phyloP scores from a whole-genome alignment of 2,888 invertebrate species.

The Trachelus iudaicus region DNA sequence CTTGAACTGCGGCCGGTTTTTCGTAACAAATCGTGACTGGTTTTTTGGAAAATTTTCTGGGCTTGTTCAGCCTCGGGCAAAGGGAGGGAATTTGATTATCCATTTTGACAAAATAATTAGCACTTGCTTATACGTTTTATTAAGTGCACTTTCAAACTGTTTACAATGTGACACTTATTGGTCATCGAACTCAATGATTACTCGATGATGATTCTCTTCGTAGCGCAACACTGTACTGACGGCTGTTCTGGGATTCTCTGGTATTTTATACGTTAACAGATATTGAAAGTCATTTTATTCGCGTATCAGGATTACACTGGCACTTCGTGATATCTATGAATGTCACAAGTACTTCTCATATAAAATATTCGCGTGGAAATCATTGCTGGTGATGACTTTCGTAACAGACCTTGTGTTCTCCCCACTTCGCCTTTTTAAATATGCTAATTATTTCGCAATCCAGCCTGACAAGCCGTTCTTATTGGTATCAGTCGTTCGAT shows the following conservation, averaged over 20 bases:
- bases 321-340: background rate
- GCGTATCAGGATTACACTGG: background rate
- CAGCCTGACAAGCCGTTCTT: background rate
- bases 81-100: conserved; percentile 14
- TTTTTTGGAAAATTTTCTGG: conserved; percentile 24
- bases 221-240: background rate
- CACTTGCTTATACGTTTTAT: too few species aligned
- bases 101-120: background rate
- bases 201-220: background rate
- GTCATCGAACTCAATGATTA: background rate
- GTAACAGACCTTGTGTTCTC: background rate
- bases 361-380: background rate
- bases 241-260: background rate
- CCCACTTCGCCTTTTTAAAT: background rate
- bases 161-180: background rate
- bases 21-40: conserved; percentile 62
- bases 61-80: conserved; percentile 29
- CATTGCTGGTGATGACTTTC: background rate
- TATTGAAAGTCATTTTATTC: background rate
- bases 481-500: background rate
- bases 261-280: background rate
- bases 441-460: background rate
- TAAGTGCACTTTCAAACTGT: background rate
- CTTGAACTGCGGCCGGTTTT: conserved; percentile 54
- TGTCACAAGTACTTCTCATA: background rate